Conservation (phyloP, 2,797 vertebrate species). For the Carapus acus region DNA sequence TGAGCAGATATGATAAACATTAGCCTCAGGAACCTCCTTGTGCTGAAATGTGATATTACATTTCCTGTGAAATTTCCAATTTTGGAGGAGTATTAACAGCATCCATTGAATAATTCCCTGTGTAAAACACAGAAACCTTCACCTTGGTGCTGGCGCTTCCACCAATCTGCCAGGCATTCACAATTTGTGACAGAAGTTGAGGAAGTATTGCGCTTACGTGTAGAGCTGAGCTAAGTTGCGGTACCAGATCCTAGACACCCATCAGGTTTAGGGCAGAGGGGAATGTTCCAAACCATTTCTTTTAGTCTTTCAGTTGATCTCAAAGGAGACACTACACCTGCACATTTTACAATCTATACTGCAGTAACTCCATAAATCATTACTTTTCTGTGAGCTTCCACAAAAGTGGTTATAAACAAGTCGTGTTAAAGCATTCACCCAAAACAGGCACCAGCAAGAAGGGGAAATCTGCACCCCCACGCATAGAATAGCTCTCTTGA, state of each 20-base stretch:
- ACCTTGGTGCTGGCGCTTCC: conserved; percentile 9
- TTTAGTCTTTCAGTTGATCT: conserved; percentile 35
- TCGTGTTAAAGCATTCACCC: conserved; percentile 16
- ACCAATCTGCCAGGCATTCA: conserved; percentile 22
- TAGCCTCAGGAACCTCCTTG: too few species aligned
- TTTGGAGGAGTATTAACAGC: too few species aligned
- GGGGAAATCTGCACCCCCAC: conserved; percentile 19
- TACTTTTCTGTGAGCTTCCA: not conserved
- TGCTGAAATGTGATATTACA: conserved; percentile 35
- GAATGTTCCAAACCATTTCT: conserved; percentile 33
- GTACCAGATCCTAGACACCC: too few species aligned
- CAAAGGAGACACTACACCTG: conserved; percentile 18
- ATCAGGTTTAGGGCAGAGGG: too few species aligned
- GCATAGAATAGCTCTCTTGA: conserved; percentile 5
- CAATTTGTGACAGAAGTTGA: conserved; percentile 54
- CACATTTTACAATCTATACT: too few species aligned
- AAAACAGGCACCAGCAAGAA: conserved; percentile 23
- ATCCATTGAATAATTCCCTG: too few species aligned
- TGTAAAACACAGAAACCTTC: conserved; percentile 25
- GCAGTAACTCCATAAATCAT: too few species aligned
- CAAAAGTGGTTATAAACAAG: too few species aligned
- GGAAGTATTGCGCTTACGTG: conserved; percentile 50
- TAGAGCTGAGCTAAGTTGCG: too few species aligned
- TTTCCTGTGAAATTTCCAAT: conserved; percentile 31
- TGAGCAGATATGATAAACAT: too few species aligned